A percentile compares a stretch with the other conserved stretches of the same genome.
Conservation (phyloP, 2,888 invertebrate genomes). For the Hylaea fasciaria region DNA sequence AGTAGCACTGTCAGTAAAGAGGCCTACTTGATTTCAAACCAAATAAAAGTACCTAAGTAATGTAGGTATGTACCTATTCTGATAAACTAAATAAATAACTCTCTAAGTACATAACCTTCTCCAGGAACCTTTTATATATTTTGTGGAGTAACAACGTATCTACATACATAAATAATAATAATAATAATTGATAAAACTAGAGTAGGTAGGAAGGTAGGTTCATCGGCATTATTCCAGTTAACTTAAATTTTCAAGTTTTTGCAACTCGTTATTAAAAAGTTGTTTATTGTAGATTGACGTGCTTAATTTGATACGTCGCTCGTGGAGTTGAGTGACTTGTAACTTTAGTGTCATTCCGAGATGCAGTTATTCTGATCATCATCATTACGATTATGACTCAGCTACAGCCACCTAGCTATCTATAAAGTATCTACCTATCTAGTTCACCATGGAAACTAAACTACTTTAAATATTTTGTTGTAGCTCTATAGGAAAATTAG, state of each 20-base stretch:
- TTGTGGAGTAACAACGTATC: too few species aligned
- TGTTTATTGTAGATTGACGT: constrained; percentile 9
- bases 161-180: too few species aligned
- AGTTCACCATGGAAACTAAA: constrained; percentile 8
- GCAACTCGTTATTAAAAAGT: constrained; percentile 3
- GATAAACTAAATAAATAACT: too few species aligned
- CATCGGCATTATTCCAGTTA: neutral
- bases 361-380: constrained; percentile 31
- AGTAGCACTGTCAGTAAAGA: too few species aligned
- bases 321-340: constrained; percentile 28
- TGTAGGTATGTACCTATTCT: neutral
- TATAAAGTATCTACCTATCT: neutral
- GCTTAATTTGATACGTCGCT: constrained; percentile 16
- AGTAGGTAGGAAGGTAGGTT: too few species aligned
- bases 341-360: constrained; percentile 22
- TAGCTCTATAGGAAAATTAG: too few species aligned
- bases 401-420: constrained; percentile 17
- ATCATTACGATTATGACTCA: constrained; percentile 28
- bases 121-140: too few species aligned
- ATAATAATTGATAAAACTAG: too few species aligned
- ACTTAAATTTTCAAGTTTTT: neutral
- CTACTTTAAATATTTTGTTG: neutral
- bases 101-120: too few species aligned
- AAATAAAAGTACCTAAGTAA: too few species aligned
- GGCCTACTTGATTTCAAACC: too few species aligned